Conservation (phyloP, 2,888 invertebrate species). For the Drosophila paracracens region DNA sequence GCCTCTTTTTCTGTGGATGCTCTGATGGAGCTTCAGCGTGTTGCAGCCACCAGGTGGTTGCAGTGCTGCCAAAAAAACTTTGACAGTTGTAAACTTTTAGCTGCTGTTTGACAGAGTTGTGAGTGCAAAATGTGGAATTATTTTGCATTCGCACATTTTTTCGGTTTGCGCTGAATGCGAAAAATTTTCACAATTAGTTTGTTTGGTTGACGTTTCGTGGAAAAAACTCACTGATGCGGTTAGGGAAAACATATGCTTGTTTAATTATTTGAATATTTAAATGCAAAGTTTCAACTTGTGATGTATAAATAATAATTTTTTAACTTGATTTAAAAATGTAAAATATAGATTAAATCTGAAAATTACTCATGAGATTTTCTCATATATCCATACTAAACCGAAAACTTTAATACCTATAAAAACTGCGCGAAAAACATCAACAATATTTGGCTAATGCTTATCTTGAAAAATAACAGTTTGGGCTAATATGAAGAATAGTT, state of each 20-base stretch:
- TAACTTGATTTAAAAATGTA: background rate
- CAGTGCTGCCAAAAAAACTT: conserved; percentile 34
- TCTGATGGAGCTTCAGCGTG: background rate
- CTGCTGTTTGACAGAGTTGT: conserved; percentile 27
- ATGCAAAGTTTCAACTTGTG: background rate
- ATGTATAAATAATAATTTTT: background rate
- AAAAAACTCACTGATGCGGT: background rate
- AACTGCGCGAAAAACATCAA: background rate
- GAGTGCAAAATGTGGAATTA: conserved; percentile 18
- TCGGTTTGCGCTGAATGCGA: background rate
- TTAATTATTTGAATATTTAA: background rate
- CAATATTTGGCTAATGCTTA: background rate
- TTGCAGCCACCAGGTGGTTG: conserved; percentile 30
- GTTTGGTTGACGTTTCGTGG: conserved; percentile 7
- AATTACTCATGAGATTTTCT: background rate
- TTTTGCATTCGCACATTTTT: background rate
- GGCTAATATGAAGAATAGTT: background rate
- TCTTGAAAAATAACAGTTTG: background rate
- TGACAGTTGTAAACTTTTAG: conserved; percentile 45
- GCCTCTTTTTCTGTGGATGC: background rate
- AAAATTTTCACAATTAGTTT: conserved; percentile 42
- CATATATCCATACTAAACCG: background rate
- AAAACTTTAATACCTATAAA: background rate
- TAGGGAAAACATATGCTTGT: background rate
- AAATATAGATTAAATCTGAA: background rate